Conservation (phyloP, 1,140 invertebrate species). For the Trichoplusia ni region DNA sequence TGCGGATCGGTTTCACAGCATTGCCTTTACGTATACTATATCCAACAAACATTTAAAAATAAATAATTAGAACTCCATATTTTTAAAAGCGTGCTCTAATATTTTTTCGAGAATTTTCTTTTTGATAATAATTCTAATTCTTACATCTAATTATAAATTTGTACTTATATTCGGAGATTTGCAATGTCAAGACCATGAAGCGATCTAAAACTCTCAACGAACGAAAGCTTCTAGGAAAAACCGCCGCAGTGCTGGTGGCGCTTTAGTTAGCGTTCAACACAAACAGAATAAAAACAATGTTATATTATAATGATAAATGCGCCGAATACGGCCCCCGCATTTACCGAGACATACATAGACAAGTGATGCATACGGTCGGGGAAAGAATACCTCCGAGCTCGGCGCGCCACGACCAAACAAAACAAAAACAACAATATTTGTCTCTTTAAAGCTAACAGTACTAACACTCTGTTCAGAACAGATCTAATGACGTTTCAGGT, state of each 20-base stretch:
- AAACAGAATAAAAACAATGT: conserved; percentile 19
- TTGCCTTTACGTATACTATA: no score
- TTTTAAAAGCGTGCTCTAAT: no score
- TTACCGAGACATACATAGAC: conserved; percentile 25
- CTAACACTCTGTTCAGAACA: conserved; percentile 9
- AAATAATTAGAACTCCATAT: no score
- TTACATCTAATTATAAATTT: conserved; percentile 5
- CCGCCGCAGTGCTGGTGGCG: neutral
- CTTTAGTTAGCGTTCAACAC: conserved; percentile 1
- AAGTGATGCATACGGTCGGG: conserved; percentile 33
- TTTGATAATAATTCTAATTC: neutral
- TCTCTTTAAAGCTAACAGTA: conserved; percentile 17
- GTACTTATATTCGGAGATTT: no score
- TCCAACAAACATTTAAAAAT: no score
- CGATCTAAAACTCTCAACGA: no score
- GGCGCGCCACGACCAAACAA: neutral
- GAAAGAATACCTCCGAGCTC: conserved; percentile 35
- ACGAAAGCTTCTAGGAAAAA: no score
- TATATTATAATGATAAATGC: conserved; percentile 40
- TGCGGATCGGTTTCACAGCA: no score
- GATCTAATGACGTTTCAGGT: conserved; percentile 14
- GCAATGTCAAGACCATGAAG: no score
- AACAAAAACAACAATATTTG: neutral
- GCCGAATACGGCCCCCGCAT: conserved; percentile 51
- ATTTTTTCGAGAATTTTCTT: no score